These are phyloP conservation scores for Micromussa lordhowensis DNA, from an alignment of 92 coral and sea anemone genomes.

Conservation along the genomic window DNA sequence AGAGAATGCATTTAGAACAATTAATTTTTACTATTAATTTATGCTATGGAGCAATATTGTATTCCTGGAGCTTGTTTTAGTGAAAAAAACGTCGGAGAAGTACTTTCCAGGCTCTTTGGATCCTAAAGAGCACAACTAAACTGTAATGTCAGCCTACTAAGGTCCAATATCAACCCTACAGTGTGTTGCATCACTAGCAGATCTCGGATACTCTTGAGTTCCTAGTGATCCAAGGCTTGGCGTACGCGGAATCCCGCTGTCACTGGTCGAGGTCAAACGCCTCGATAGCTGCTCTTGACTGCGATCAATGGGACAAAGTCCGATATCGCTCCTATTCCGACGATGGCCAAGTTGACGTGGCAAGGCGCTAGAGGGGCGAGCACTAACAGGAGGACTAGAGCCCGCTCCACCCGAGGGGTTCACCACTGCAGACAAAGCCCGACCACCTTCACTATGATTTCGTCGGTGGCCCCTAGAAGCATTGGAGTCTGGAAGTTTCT, in stretches of 20 bases:
- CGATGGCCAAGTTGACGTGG: constrained; percentile 29
- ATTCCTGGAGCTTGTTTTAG: not conserved
- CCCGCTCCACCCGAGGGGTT: not conserved
- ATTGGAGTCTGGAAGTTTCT: not conserved
- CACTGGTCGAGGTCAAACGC: constrained; percentile 24
- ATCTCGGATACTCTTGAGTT: constrained; percentile 3
- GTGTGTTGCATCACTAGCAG: constrained; percentile 28
- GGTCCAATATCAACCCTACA: constrained; percentile 32
- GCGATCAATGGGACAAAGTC: constrained; percentile 63
- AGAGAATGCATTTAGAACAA: not conserved
- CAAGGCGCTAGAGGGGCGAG: constrained; percentile 1
- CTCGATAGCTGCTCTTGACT: constrained; percentile 20
- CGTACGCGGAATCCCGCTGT: constrained; percentile 18
- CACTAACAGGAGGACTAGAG: constrained; percentile 8
- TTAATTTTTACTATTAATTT: too few species aligned
- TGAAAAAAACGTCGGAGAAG: not conserved
- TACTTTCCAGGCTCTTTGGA: not conserved
- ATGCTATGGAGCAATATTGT: too few species aligned
- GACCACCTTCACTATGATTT: constrained; percentile 14
- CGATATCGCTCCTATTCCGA: constrained; percentile 63
- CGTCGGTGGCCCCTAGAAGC: constrained; percentile 6
- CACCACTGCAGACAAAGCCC: not conserved
- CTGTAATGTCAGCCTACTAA: not conserved
- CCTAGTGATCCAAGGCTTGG: constrained; percentile 11
- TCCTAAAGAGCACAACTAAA: not conserved